Evolutionary conservation across 2,113 vertebrate species (phyloP), one percentile per base, ranked within the genome.

Genomic region (Marcusenius ussheri): DNA sequence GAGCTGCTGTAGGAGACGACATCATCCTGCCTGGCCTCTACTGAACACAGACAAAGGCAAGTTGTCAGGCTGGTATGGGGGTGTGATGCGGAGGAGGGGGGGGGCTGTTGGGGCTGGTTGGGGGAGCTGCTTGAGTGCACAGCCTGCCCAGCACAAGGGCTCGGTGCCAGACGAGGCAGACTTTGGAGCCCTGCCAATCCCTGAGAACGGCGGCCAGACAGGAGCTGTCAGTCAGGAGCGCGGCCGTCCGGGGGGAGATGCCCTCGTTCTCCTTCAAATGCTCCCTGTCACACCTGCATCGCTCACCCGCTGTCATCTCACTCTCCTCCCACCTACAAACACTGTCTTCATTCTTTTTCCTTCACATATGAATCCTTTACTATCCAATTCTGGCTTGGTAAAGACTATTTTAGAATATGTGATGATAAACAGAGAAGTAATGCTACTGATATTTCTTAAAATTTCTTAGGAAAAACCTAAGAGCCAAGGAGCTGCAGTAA

Each of bases 161-260:
- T 46, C 39, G 0, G 3, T 62, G 91, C 92, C 92, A 92, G 58
- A 51, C 66, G 45, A 87, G 89, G 89, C 91, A 39, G 47, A 35
- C 31, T 31, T 47, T 92, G 92, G 92, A 90, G 8, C 56, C 62
- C 85, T 88, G 89, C 92, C 91, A 91, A 50, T 70, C 62, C 62
- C 56, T 80, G 66, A 83, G 88, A 77, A 15, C 10, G 11, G n/a
- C n/a, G 53, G 80, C 35, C 89, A 87, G 84, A 74, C 51, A 74
- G 31, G 83, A 24, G 45, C 89, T 80, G 85, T 80, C 85, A 90
- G 35, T 88, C 89, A 90, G 89, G 19, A n/a, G 39, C 56, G 46
- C 56, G 3, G 62, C 8, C 10, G 27, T 70, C 84, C 24, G 11
- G 21, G 17, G 74, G 89, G 84, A 86, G 56, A 8, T 62, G 53